These are phyloP conservation scores for Columba janthina DNA, from an alignment of 2,113 vertebrate species.

Conservation along the genomic window DNA sequence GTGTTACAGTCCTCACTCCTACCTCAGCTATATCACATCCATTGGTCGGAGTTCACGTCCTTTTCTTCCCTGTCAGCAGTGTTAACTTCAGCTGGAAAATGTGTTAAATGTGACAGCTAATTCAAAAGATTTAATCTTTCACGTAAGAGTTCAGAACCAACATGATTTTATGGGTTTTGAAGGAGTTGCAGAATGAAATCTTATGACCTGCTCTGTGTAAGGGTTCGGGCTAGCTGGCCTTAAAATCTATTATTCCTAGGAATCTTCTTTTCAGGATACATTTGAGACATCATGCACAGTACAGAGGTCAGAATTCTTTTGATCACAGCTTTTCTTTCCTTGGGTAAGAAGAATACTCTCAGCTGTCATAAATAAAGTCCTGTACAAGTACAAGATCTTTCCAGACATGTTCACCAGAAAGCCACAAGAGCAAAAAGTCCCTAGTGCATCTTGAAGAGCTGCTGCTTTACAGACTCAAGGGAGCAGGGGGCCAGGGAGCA, in stretches of 20 bases:
- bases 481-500: neutral
- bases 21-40: neutral
- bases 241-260: neutral
- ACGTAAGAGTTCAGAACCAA: neutral
- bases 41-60: neutral
- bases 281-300: neutral
- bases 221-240: neutral
- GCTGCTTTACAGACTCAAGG: neutral
- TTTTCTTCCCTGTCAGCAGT: neutral
- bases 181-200: neutral
- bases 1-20: neutral
- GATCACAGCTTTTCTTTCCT: neutral
- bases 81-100: neutral
- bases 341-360: neutral
- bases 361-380: neutral
- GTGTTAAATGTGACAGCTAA: neutral
- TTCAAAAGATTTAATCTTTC: neutral
- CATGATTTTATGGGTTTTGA: neutral
- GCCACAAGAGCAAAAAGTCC: neutral
- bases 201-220: neutral
- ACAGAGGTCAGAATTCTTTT: neutral
- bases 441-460: neutral
- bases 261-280: neutral
- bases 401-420: neutral
- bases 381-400: neutral